Evolutionary conservation across 2,888 invertebrate species (phyloP).

Genomic region (Oscheius sp.): DNA sequence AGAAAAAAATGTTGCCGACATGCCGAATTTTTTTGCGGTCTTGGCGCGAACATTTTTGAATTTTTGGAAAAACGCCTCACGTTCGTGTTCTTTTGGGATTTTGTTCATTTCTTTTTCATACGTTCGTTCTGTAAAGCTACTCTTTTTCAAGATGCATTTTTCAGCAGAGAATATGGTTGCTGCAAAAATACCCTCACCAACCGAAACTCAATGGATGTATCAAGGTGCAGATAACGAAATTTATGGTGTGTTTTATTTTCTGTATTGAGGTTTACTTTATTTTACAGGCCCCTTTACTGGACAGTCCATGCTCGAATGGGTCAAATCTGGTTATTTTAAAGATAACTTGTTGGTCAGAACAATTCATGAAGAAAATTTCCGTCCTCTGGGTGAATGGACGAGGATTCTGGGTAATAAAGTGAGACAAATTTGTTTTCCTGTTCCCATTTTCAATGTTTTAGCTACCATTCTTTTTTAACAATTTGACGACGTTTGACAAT

Average conservation of each 20-base stretch:
- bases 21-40: slow-evolving; percentile 1
- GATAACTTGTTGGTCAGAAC: slow-evolving; percentile 30
- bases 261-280: background rate
- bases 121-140: too few relatives aligned
- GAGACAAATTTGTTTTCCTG: background rate
- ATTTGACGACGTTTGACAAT: slow-evolving; percentile 5
- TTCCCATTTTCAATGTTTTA: background rate
- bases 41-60: background rate
- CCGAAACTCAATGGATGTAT: slow-evolving; percentile 25
- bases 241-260: slow-evolving; percentile 14
- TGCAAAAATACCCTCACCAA: slow-evolving; percentile 1
- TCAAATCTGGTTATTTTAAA: slow-evolving; percentile 36
- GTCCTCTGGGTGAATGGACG: slow-evolving; percentile 35
- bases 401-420: slow-evolving; percentile 25
- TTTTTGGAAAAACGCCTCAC: too few relatives aligned
- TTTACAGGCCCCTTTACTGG: slow-evolving; percentile 31
- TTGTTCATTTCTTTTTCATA: too few relatives aligned
- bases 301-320: slow-evolving; percentile 33
- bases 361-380: slow-evolving; percentile 28
- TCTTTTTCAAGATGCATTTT: too few relatives aligned
- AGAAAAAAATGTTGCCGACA: too few relatives aligned
- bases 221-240: slow-evolving; percentile 26
- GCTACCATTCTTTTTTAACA: slow-evolving; percentile 21
- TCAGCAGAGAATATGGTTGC: slow-evolving; percentile 21
- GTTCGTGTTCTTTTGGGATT: too few relatives aligned